Evolutionary conservation across 1,140 invertebrate species (phyloP).

Genomic region (Pomphorhynchus laevis): DNA sequence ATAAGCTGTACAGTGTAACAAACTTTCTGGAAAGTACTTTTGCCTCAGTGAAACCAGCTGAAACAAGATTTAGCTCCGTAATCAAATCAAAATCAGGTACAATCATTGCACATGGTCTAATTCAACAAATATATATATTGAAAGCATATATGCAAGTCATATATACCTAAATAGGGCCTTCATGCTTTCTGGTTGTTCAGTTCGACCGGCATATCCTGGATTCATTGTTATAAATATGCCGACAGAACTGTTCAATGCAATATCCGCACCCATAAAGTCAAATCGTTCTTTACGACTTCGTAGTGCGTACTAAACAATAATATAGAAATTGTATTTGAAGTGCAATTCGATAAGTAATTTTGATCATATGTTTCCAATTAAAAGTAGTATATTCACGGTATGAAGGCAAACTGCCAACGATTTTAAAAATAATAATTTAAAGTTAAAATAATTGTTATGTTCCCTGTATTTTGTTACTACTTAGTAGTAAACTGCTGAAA

Average conservation of each 20-base stretch:
- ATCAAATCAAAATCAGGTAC: slow-evolving; percentile 82
- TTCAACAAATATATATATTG: too few relatives aligned
- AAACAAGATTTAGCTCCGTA: slow-evolving; percentile 86
- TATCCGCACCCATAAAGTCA: slow-evolving; percentile 65
- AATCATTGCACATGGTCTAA: slow-evolving; percentile 73
- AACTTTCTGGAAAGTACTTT: slow-evolving; percentile 60
- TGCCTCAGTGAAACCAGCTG: slow-evolving; percentile 75
- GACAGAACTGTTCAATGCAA: slow-evolving; percentile 38
- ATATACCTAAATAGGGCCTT: neutral
- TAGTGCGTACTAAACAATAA: neutral
- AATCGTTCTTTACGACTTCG: slow-evolving; percentile 21
- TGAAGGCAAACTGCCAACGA: too few relatives aligned
- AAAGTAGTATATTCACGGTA: too few relatives aligned
- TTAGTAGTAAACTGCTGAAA: too few relatives aligned
- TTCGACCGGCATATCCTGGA: neutral
- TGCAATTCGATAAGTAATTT: too few relatives aligned
- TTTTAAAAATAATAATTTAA: too few relatives aligned
- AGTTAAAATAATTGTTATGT: too few relatives aligned
- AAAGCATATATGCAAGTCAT: too few relatives aligned
- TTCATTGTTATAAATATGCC: slow-evolving; percentile 76
- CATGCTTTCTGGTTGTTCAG: neutral
- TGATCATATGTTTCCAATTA: too few relatives aligned
- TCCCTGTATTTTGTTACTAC: too few relatives aligned
- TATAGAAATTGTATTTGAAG: too few relatives aligned
- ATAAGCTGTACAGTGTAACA: slow-evolving; percentile 65